Base-by-base conservation (phyloP, 2,888 invertebrate genomes). In the Saturnia japonica region DNA sequence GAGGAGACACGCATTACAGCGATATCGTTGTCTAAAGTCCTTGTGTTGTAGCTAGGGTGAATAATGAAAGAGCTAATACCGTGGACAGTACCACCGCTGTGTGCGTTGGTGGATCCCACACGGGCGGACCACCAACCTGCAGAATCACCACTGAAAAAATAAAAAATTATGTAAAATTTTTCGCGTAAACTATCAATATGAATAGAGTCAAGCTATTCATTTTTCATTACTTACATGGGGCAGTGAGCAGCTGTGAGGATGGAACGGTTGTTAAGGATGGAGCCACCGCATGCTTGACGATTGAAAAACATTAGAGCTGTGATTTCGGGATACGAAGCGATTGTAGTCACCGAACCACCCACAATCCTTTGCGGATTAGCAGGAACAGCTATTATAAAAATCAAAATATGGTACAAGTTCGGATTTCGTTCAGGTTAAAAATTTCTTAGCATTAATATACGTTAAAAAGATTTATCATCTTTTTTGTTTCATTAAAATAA, bases 231-330 rank as follows among this genome's bases (percentile, higher is more conserved):
- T 78, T 82, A 86, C 88, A 47, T 0, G 9, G 75, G 71, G 70
- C 88, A 87, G 67, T 86, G 85, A 66, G 85, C 87, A 67, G 86
- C 86, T 1, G 83, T 76, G 6, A 88, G 76, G n/a, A 88, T 45
- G 14, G 84, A 75, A 68, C 83, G 76, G 47, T 76, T 79, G 75
- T 83, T 87, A 8, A 85, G n/a, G 34, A 87, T 80, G 34, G 81
- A 72, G 16, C 85, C 86, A 19, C 80, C 82, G 62, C 82, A 82
- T 16, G 54, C 28, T 22, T 78, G 82, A 11, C 67, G 25, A 47
- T 28, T 70, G 47, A 74, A 82, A 67, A 62, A 74, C 7, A 85
- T 70, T 1, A 84, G 68, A 60, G 81, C 71, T 0, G 74, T 76
- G 0, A 79, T 80, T 11, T 68, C 69, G 0, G 85, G 85, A 64